Conservation (phyloP, 2,113 vertebrate genomes). For the Ahaetulla prasina region DNA sequence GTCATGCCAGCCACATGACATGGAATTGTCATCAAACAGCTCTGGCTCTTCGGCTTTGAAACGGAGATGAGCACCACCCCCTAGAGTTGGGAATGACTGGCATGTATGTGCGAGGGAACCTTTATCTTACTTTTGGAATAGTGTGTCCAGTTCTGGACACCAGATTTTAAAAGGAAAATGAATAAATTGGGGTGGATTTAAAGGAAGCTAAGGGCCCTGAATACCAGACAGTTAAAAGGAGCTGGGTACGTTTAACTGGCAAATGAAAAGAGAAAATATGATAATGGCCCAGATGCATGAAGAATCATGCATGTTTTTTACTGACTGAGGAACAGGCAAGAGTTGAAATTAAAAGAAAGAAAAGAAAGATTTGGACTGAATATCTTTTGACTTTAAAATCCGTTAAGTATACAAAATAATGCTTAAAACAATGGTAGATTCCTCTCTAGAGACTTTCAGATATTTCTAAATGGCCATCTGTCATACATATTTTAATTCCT, state of each 20-base stretch:
- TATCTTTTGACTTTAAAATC: not conserved
- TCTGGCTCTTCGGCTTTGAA: no score
- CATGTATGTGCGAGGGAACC: no score
- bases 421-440: not conserved
- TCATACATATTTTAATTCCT: not conserved
- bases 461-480: not conserved
- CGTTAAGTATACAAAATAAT: not conserved
- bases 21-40: no score
- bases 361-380: not conserved
- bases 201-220: not conserved
- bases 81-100: no score
- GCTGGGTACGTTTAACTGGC: no score
- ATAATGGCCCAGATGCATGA: not conserved
- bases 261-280: no score
- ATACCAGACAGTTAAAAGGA: no score
- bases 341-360: not conserved
- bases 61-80: no score
- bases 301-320: not conserved
- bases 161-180: not conserved
- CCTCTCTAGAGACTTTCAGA: not conserved
- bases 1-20: no score
- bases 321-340: not conserved
- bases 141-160: not conserved
- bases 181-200: not conserved
- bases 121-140: not conserved